These are phyloP conservation scores for Antechinus flavipes DNA, from an alignment of 2,113 vertebrate species.

Conservation along the genomic window DNA sequence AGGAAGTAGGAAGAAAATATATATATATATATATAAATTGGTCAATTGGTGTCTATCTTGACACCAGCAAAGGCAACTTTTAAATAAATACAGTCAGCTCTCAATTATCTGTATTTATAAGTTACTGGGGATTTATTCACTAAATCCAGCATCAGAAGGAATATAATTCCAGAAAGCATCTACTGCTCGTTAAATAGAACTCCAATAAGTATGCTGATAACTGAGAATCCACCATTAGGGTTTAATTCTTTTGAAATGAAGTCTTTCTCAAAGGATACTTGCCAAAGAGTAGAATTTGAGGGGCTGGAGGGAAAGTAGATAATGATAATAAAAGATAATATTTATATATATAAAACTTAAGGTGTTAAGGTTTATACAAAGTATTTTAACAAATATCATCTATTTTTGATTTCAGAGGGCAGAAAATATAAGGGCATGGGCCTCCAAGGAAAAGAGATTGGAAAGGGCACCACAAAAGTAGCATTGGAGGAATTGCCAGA, in stretches of 20 bases:
- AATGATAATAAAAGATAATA: neutral
- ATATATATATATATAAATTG: slow-evolving; percentile 54
- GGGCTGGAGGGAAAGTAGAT: neutral
- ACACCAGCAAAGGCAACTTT: slow-evolving; percentile 24
- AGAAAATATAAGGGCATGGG: neutral
- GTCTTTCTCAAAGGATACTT: neutral
- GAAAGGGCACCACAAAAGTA: neutral
- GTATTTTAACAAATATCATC: neutral
- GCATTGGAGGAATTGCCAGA: neutral
- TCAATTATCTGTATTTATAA: neutral
- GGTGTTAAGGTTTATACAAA: neutral
- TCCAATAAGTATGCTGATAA: neutral
- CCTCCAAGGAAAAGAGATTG: neutral
- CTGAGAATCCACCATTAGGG: neutral
- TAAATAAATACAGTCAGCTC: slow-evolving; percentile 33
- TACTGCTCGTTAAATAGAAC: neutral
- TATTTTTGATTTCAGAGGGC: neutral
- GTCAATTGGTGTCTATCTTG: slow-evolving; percentile 21
- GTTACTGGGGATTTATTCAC: neutral
- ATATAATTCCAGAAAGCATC: neutral
- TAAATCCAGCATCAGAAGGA: neutral
- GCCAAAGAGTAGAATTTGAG: neutral
- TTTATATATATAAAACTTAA: neutral
- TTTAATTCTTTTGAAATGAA: neutral
- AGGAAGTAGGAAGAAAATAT: slow-evolving; percentile 57